A percentile compares a stretch with the other conserved stretches of the same genome.
Evolutionary conservation across 2,113 vertebrate genomes (phyloP).

Genomic region (Ailurus styani): DNA sequence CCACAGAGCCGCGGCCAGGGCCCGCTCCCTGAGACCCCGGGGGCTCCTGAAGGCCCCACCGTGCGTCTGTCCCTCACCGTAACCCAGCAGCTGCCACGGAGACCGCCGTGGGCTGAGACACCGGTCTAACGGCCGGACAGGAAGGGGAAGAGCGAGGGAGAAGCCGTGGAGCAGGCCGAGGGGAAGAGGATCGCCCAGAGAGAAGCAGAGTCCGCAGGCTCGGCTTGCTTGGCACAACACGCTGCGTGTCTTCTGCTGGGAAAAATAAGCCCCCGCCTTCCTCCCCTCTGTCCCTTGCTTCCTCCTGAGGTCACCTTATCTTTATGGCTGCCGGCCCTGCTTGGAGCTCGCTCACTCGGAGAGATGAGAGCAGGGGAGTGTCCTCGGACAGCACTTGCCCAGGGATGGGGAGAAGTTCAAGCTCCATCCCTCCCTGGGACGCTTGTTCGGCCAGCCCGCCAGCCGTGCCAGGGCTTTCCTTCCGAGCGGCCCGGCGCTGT

Average conservation of each 20-base stretch:
- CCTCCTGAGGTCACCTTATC: neutral
- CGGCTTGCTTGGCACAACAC: neutral
- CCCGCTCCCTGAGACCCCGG: neutral
- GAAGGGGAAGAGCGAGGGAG: neutral
- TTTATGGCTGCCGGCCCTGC: neutral
- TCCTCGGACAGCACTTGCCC: accelerated
- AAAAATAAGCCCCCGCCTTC: neutral
- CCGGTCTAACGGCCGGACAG: neutral
- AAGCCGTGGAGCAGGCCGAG: accelerated
- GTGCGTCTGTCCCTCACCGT: accelerated
- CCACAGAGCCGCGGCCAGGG: neutral
- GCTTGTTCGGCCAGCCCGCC: neutral
- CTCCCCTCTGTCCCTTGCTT: neutral
- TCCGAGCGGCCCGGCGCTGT: accelerated
- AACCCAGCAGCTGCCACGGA: neutral
- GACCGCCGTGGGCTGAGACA: accelerated
- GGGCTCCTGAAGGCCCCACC: neutral
- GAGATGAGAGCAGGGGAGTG: neutral
- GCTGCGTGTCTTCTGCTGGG: neutral
- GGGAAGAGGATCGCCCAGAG: too few species aligned
- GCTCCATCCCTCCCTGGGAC: neutral
- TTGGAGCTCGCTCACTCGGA: neutral
- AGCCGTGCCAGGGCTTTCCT: neutral
- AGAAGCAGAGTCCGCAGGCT: neutral
- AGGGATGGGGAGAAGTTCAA: neutral